Evolutionary conservation across 2,888 invertebrate species (phyloP), one percentile per base, ranked within the genome.

Genomic region (Ectobius pallidus): DNA sequence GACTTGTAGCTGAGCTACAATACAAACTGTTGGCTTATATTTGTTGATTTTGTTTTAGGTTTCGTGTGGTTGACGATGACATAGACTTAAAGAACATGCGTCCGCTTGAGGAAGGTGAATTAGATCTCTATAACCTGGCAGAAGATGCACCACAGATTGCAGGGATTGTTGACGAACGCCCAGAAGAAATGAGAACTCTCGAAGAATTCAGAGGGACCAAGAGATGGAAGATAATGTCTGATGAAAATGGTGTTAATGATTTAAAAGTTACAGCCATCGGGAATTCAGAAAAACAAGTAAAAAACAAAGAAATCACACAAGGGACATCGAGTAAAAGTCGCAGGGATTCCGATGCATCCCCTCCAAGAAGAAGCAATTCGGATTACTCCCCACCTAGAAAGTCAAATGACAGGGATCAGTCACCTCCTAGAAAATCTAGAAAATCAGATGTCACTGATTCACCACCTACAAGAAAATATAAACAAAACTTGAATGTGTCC

Each of bases 141-240:
- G 97, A 97, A 80, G 95, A 97, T 82, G 94, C 92, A 0, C 97
- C 97, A 0, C 92, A 93, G 81, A 91, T 97, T 75, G 96, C 93
- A 0, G 95, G 93, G 1, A 88, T 96, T 69, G 88, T 95, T 65
- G 96, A 96, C 81, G 96, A 96, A 62, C 82, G 93, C 77, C 92
- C 93, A 0, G 86, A 89, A 70, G 89, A 92, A 76, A 78, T 92
- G 11, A 77, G 81, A 74, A 77, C 70, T 7, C 63, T 78, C 39
- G 79, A 80, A 67, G 74, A 76, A 42, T 77, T 77, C 52, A 70
- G 75, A n/a, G 73, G 68, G 7, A 69, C 75, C 3, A 75, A 73
- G 18, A 62, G 70, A 30, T 77, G 77, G 77, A 76, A 72, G 61
- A 70, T 75, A 27, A 65, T 77, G 22, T 67, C 72, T 63, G 76